Base-by-base conservation (phyloP, 2,888 invertebrate species). In the Idaea straminata region DNA sequence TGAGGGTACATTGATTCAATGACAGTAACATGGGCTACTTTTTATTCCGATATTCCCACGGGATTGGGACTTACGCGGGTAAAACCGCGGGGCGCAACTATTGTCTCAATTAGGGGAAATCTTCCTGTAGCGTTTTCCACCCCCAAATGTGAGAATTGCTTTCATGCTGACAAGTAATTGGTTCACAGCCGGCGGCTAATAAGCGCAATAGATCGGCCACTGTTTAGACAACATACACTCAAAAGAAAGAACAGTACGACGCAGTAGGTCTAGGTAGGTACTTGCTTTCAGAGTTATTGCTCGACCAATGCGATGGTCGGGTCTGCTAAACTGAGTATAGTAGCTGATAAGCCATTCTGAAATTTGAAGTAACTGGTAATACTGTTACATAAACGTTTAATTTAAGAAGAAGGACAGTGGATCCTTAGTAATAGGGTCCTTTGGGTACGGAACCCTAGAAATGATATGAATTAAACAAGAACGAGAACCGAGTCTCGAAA, bases 121-220 rank as follows among this genome's bases (percentile, higher is more conserved):
- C 86, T 92, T 91, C 89, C 89, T 91, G 88, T 84, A 81, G 83
- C 80, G 83, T 88, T 89, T 90, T 92, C 91, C 91, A 91, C 88
- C 88, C 87, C 89, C 89, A 91, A 91, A 92, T 91, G 90, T 89
- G 88, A 87, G 91, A 92, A 92, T 91, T 90, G 88, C 89, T 91
- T 90, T 90, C 91, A 92, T 84, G 86, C 89, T 89, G 88, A 85
- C 88, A 91, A 89, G 86, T 92, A 92, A 92, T 92, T 92, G 92
- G 81, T 86, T 85, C 88, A 80, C 90, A 89, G 91, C 86, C 88
- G 89, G 89, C 83, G 83, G 79, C 85, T 88, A 85, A 92, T 92
- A 92, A 92, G 82, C 83, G 85, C 89, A 92, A 92, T 92, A 91
- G 91, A 83, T 87, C 77, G 88, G 84, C 88, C 83, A 87, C 87